phyloP scores from a whole-genome alignment of 2,113 vertebrate genomes.

The Gopherus flavomarginatus region DNA sequence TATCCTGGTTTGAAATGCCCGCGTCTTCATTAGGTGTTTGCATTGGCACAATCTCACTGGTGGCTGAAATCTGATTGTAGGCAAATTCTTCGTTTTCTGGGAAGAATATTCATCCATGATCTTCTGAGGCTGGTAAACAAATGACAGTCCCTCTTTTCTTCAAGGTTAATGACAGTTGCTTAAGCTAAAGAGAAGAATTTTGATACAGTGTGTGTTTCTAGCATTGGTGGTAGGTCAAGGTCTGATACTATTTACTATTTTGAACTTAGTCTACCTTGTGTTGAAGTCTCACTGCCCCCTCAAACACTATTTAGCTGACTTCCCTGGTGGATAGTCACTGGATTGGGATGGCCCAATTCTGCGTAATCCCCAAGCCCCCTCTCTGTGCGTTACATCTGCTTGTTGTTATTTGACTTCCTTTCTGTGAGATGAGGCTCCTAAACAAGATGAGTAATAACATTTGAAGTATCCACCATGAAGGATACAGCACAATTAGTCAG shows the following conservation, averaged over 20 bases:
- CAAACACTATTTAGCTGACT: not conserved
- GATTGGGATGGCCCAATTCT: not conserved
- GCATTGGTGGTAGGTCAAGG: not conserved
- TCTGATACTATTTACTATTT: not conserved
- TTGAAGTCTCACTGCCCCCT: not conserved
- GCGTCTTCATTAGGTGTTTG: not conserved
- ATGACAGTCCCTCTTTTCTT: not conserved
- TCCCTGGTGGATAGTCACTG: not conserved
- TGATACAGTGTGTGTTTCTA: not conserved
- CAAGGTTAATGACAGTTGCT: not conserved
- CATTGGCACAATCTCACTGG: not conserved
- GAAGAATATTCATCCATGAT: not conserved
- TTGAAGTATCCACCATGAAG: constrained; percentile 22
- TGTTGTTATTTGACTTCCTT: constrained; percentile 56
- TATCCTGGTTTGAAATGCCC: not conserved
- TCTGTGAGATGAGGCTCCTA: constrained; percentile 58
- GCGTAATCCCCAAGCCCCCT: not conserved
- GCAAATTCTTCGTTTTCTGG: not conserved
- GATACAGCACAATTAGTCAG: constrained; percentile 63
- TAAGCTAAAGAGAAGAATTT: not conserved
- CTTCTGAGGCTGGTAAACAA: not conserved
- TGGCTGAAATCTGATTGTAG: not conserved
- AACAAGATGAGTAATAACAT: constrained; percentile 60
- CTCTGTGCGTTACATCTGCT: not conserved
- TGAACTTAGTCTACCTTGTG: not conserved